These are phyloP conservation scores for Pipra filicauda DNA, from an alignment of 2,113 vertebrate species.

Conservation along the genomic window DNA sequence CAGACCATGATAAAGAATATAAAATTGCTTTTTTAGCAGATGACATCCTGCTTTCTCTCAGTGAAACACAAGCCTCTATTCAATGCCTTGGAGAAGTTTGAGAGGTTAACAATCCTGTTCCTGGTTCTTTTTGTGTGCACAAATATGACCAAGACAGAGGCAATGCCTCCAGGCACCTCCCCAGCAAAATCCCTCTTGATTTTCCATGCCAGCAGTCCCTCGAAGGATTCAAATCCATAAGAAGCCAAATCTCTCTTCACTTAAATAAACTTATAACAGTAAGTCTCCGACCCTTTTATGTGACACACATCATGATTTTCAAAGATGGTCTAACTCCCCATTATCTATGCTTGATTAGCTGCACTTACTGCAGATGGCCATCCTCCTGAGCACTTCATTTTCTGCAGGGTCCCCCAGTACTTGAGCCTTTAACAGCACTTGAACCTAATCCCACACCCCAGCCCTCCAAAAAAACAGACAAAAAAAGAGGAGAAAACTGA, in stretches of 20 bases:
- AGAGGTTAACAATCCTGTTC: neutral
- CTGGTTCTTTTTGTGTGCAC: slow-evolving; percentile 21
- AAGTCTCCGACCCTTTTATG: slow-evolving; percentile 31
- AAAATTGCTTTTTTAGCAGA: slow-evolving; percentile 53
- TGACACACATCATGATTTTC: slow-evolving; percentile 46
- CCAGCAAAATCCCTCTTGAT: slow-evolving; percentile 42
- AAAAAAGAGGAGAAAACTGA: neutral
- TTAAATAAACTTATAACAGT: slow-evolving; percentile 59
- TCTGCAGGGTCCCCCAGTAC: neutral
- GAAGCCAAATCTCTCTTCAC: slow-evolving; percentile 39
- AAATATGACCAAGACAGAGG: slow-evolving; percentile 19
- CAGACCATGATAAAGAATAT: slow-evolving; percentile 33
- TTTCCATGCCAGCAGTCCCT: slow-evolving; percentile 18
- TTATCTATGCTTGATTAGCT: slow-evolving; percentile 41
- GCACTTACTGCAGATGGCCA: slow-evolving; percentile 14
- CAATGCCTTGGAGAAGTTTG: neutral
- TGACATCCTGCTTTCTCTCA: slow-evolving; percentile 59
- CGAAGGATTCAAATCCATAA: slow-evolving; percentile 29
- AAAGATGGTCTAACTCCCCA: slow-evolving; percentile 34
- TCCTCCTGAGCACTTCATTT: slow-evolving; percentile 13
- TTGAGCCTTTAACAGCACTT: neutral
- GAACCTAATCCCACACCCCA: neutral
- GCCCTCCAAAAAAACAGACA: neutral
- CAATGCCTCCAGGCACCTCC: slow-evolving; percentile 34
- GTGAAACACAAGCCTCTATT: slow-evolving; percentile 58